Evolutionary conservation across 1,140 invertebrate species (phyloP).

Genomic region (Tribolium madens): DNA sequence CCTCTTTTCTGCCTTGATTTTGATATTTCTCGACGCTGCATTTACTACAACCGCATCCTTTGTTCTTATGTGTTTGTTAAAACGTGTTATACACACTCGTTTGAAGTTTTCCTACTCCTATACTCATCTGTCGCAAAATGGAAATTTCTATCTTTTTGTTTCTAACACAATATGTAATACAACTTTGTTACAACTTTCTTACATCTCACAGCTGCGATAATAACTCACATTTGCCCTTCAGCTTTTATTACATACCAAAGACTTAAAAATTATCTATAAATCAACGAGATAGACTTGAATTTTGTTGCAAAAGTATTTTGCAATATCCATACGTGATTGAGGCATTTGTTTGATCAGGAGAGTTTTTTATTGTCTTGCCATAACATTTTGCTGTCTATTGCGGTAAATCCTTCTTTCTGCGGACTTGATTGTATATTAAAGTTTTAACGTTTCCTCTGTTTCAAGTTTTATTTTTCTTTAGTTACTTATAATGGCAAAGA

Average conservation of each 20-base stretch:
- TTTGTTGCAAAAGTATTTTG: background rate
- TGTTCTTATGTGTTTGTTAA: conserved; percentile 25
- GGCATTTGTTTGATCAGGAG: background rate
- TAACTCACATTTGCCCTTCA: conserved; percentile 4
- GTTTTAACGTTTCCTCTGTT: conserved; percentile 35
- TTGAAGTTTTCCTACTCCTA: conserved; percentile 18
- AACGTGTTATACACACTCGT: conserved; percentile 20
- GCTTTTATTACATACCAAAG: background rate
- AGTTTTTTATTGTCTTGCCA: conserved; percentile 2
- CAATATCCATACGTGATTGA: background rate
- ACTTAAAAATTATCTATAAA: background rate
- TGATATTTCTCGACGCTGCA: conserved; percentile 23
- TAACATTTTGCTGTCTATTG: background rate
- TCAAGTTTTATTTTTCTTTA: conserved; percentile 29
- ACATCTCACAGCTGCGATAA: conserved; percentile 15
- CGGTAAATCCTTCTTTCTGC: conserved; percentile 2
- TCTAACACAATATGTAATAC: conserved; percentile 19
- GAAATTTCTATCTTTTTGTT: conserved; percentile 36
- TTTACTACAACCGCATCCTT: conserved; percentile 14
- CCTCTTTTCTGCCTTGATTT: conserved; percentile 17
- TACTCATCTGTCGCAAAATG: conserved; percentile 30
- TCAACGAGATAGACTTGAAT: background rate
- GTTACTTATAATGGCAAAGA: conserved; percentile 28
- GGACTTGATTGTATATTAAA: conserved; percentile 40
- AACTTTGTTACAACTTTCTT: conserved; percentile 20